Conservation (phyloP, 2,888 invertebrate genomes). For the Drosophila longiperda region DNA sequence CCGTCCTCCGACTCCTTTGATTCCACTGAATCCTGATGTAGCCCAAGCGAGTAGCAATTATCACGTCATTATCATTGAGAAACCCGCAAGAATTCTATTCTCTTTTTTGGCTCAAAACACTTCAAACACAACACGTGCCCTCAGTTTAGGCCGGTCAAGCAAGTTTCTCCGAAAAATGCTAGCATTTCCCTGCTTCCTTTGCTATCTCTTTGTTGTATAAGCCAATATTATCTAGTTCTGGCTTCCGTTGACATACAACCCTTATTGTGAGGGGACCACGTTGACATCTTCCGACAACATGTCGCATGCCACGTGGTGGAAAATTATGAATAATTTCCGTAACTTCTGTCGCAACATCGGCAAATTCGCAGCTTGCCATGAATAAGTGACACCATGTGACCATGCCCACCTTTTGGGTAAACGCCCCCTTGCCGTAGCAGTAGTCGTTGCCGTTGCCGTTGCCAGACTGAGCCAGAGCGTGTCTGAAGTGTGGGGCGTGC, state of each 20-base stretch:
- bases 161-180: constrained; percentile 28
- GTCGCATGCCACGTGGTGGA: constrained; percentile 60
- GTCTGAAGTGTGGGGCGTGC: constrained; percentile 72
- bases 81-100: constrained; percentile 43
- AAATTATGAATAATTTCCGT: constrained; percentile 82
- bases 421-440: background rate
- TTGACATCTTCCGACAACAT: constrained; percentile 56
- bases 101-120: background rate
- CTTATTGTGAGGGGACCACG: constrained; percentile 49
- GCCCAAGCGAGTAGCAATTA: constrained; percentile 65
- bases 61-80: constrained; percentile 73
- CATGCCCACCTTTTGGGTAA: constrained; percentile 47
- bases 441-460: background rate
- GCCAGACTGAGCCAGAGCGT: constrained; percentile 28
- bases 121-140: background rate
- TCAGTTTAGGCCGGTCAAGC: constrained; percentile 29
- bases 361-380: constrained; percentile 72
- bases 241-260: constrained; percentile 72
- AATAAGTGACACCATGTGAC: constrained; percentile 53
- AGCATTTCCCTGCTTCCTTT: background rate
- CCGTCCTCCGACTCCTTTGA: constrained; percentile 14
- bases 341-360: constrained; percentile 63
- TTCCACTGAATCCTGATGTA: constrained; percentile 27
- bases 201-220: background rate
- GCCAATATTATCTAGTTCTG: constrained; percentile 27